These are phyloP conservation scores for Catocala fraxini DNA, from an alignment of 2,888 invertebrate species.

Conservation along the genomic window DNA sequence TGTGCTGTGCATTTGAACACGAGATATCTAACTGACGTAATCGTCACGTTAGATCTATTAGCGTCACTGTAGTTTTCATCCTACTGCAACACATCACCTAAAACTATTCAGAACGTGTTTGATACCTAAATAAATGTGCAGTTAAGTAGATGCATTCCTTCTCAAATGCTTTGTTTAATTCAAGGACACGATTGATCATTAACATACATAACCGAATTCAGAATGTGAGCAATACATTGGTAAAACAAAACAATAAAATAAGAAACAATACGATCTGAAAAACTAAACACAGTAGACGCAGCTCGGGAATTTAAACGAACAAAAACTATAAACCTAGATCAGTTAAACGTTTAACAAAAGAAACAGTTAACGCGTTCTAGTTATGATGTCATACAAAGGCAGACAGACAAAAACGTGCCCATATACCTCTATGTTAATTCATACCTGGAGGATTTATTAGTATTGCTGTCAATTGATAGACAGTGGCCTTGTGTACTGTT, in stretches of 20 bases:
- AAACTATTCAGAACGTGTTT: not conserved
- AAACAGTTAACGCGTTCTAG: slow-evolving; percentile 48
- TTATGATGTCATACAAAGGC: slow-evolving; percentile 61
- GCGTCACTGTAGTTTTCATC: too few species aligned
- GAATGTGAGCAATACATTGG: slow-evolving; percentile 1
- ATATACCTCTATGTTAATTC: slow-evolving; percentile 36
- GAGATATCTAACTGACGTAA: too few species aligned
- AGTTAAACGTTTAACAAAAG: slow-evolving; percentile 52
- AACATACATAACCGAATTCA: slow-evolving; percentile 15
- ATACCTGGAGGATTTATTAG: slow-evolving; percentile 41
- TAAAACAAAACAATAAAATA: slow-evolving; percentile 19
- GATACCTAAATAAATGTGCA: slow-evolving; percentile 7
- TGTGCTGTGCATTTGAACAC: too few species aligned
- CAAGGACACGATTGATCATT: slow-evolving; percentile 7
- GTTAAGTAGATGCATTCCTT: slow-evolving; percentile 1
- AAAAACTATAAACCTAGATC: slow-evolving; percentile 50
- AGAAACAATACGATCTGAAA: slow-evolving; percentile 8
- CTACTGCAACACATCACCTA: too few species aligned
- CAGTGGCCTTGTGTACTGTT: slow-evolving; percentile 39
- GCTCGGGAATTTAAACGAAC: slow-evolving; percentile 30
- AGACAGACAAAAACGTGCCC: slow-evolving; percentile 60
- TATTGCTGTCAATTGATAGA: slow-evolving; percentile 29
- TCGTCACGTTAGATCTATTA: too few species aligned
- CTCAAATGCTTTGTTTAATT: slow-evolving; percentile 2
- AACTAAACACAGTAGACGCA: slow-evolving; percentile 16